phyloP scores from a whole-genome alignment of 2,113 vertebrate species.

The Leucoraja erinaceus region DNA sequence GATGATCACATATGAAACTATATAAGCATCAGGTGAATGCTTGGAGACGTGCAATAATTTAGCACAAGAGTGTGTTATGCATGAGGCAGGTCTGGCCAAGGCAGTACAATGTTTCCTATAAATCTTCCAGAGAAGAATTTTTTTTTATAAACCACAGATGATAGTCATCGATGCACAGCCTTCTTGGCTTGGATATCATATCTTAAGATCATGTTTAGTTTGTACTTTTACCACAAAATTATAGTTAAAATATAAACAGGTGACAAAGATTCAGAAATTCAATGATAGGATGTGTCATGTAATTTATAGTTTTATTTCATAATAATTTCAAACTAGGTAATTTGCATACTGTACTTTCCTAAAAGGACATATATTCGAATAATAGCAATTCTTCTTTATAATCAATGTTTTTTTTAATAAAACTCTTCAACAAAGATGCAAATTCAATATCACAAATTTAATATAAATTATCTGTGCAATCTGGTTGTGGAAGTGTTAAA shows the following conservation, averaged over 20 bases:
- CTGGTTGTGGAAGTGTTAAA: not conserved
- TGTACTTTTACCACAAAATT: not conserved
- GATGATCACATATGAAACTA: not conserved
- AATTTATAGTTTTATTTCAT: not conserved
- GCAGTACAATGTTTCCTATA: not conserved
- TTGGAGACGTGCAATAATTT: not conserved
- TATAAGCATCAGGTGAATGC: not conserved
- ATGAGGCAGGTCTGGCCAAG: not conserved
- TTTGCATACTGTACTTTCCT: not conserved
- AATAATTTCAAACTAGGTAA: not conserved
- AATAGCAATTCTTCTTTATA: not conserved
- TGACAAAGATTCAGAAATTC: not conserved
- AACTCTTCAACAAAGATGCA: not conserved
- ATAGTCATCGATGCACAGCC: not conserved
- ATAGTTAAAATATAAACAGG: not conserved
- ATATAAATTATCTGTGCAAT: not conserved
- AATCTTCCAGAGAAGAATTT: not conserved
- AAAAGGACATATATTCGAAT: not conserved
- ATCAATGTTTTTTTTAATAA: not conserved
- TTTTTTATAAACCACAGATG: not conserved
- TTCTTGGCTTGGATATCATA: not conserved
- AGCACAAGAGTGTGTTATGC: no score
- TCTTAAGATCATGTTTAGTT: not conserved
- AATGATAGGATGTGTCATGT: not conserved
- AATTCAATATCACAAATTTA: not conserved